Base-by-base conservation (phyloP, 1,140 invertebrate species). In the Drosophila cardini region DNA sequence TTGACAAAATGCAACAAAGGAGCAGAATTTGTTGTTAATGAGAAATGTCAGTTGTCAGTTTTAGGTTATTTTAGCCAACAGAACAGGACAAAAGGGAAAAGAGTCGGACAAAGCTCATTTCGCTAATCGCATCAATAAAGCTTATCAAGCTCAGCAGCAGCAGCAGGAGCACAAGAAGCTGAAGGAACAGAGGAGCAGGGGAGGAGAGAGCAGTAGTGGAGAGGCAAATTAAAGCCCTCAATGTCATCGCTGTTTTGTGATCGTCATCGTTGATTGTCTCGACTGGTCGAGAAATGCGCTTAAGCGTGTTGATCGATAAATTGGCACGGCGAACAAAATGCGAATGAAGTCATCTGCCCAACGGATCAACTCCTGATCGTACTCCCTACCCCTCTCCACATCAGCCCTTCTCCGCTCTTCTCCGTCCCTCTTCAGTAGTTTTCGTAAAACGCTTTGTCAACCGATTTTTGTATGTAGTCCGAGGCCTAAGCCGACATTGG, bases 51-150 rank as follows among this genome's bases (percentile, higher is more conserved):
- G 68, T 74, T 89, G 84, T 89, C 82, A 58, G 78, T 72, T 74
- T 83, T 74, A 72, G 72, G 74, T 61, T 72, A 57, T 62, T 38
- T 40, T 26, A 38, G 30, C 30, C 34, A 21, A 4, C 46, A 18
- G 26, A 21, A 4, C 46, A 18, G 26, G 26, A 13, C 5, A 53
- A 43, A 43, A 57, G 38, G 42, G 32, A 16, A 48, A 38, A 62
- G 73, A 46, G 74, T 15, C 56, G 64, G 58, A 52, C 60, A 80
- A 87, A 87, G 83, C 84, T 74, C 84, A 87, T 87, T 87, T 87
- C 83, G 80, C 84, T 87, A 87, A 87, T 87, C 83, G 83, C 83
- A 87, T 87, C 83, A 87, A 89, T 89, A 83, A 87, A 87, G 83
- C 83, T 87, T 89, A 87, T 87, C 83, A 85, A 58, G 83, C 82